Evolutionary conservation across 1,140 invertebrate genomes (phyloP).

Genomic region (Drosophila azteca): DNA sequence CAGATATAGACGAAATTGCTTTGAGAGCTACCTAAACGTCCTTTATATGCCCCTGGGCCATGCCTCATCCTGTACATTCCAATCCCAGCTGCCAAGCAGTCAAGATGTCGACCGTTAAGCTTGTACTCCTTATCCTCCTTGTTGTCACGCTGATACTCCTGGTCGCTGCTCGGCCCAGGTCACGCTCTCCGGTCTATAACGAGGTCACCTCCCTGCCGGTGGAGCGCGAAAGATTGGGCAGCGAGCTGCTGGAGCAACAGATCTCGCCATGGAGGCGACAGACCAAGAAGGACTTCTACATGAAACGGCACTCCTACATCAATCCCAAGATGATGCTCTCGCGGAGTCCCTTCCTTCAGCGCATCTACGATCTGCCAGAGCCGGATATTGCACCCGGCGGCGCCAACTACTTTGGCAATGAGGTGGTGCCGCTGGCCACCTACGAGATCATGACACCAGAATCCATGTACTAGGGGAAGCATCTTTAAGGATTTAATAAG

Average conservation of each 20-base stretch:
- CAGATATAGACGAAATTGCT: no score
- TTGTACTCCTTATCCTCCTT: conserved; percentile 32
- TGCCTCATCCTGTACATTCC: conserved; percentile 24
- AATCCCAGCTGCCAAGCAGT: conserved; percentile 32
- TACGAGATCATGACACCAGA: conserved; percentile 60
- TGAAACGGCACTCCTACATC: no score
- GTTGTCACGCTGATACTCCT: conserved; percentile 21
- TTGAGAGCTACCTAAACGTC: conserved; percentile 30
- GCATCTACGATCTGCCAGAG: conserved; percentile 17
- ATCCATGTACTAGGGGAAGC: conserved; percentile 11
- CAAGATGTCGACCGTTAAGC: conserved; percentile 56
- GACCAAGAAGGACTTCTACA: no score
- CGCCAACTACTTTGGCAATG: conserved; percentile 53
- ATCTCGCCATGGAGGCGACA: no score
- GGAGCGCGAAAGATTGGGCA: conserved; percentile 33
- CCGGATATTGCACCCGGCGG: conserved; percentile 37
- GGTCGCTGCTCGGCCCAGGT: conserved; percentile 49
- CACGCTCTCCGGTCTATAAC: conserved; percentile 29
- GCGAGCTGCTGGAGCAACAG: no score
- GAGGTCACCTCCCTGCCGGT: conserved; percentile 50
- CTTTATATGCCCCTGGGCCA: conserved; percentile 17
- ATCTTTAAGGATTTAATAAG: not conserved
- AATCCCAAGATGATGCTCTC: no score
- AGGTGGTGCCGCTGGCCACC: conserved; percentile 52
- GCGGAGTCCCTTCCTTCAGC: no score